Evolutionary conservation across 2,888 invertebrate genomes (phyloP).

Genomic region (Cheilosia urbana): DNA sequence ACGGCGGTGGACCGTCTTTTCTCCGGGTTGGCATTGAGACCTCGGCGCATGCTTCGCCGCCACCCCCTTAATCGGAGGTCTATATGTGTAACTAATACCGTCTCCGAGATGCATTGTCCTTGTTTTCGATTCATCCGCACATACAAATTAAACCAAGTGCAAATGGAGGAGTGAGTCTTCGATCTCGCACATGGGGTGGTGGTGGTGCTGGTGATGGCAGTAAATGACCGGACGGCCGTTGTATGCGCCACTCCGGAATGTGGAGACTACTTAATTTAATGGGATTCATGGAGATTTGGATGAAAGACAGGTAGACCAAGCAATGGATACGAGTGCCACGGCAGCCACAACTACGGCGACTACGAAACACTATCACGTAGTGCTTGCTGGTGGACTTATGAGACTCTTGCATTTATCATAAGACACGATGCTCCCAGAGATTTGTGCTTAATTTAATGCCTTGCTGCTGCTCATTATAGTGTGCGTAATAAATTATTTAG

Average conservation of each 20-base stretch:
- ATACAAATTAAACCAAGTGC: conserved; percentile 69
- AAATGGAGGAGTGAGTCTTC: conserved; percentile 65
- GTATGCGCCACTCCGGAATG: conserved; percentile 55
- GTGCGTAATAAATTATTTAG: conserved; percentile 75
- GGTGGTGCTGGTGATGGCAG: conserved; percentile 29
- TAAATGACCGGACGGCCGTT: conserved; percentile 42
- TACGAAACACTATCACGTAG: conserved; percentile 32
- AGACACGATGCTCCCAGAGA: conserved; percentile 70
- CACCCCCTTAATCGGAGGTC: conserved; percentile 34
- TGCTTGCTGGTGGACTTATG: conserved; percentile 65
- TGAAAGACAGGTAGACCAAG: conserved; percentile 73
- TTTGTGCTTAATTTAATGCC: conserved; percentile 74
- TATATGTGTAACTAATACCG: conserved; percentile 65
- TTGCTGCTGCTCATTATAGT: conserved; percentile 73
- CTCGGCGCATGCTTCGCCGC: conserved; percentile 13
- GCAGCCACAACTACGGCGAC: conserved; percentile 41
- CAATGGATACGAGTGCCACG: conserved; percentile 34
- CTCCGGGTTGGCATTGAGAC: conserved; percentile 48
- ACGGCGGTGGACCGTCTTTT: conserved; percentile 57
- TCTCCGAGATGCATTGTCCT: conserved; percentile 72
- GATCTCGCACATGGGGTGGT: conserved; percentile 61
- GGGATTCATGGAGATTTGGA: conserved; percentile 75
- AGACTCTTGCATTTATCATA: conserved; percentile 75
- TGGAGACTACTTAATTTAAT: conserved; percentile 75
- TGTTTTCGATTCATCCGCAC: conserved; percentile 70